Conservation (phyloP, 2,113 vertebrate species). For the Sander lucioperca region DNA sequence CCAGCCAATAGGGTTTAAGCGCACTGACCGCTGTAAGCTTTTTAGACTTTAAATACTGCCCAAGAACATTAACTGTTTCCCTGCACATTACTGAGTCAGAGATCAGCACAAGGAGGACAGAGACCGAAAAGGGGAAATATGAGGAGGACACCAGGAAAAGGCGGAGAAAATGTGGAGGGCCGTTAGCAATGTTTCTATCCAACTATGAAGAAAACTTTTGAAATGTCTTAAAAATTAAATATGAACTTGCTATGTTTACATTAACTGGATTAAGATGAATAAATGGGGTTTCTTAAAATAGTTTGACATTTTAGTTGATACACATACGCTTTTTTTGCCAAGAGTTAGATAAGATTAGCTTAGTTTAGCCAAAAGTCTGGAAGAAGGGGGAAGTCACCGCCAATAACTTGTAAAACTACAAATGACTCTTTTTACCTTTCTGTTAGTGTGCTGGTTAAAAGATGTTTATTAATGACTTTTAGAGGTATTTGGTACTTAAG, state of each 20-base stretch:
- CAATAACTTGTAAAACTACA: too few relatives aligned
- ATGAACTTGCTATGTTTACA: background rate
- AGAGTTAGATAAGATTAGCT: background rate
- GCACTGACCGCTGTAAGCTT: conserved; percentile 12
- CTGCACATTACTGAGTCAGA: conserved; percentile 1
- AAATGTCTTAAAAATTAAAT: background rate
- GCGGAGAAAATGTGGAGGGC: background rate
- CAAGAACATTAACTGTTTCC: conserved; percentile 19
- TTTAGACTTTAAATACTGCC: conserved; percentile 37
- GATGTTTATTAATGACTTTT: too few relatives aligned
- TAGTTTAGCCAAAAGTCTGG: background rate
- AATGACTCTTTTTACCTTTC: too few relatives aligned
- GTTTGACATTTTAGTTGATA: background rate
- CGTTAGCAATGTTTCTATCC: background rate
- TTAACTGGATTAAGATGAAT: background rate
- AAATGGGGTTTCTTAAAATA: background rate
- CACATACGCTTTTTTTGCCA: too few relatives aligned
- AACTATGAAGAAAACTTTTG: background rate
- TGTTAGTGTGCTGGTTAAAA: too few relatives aligned
- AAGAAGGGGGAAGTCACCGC: background rate
- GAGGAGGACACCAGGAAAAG: background rate
- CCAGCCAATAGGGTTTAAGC: conserved; percentile 31
- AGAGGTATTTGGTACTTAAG: too few relatives aligned
- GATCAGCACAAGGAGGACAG: background rate
- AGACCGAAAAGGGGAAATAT: background rate